A percentile compares a stretch with the other conserved stretches of the same genome.
phyloP scores from a whole-genome alignment of 1,140 invertebrate species.

The Pteromalus puparum region DNA sequence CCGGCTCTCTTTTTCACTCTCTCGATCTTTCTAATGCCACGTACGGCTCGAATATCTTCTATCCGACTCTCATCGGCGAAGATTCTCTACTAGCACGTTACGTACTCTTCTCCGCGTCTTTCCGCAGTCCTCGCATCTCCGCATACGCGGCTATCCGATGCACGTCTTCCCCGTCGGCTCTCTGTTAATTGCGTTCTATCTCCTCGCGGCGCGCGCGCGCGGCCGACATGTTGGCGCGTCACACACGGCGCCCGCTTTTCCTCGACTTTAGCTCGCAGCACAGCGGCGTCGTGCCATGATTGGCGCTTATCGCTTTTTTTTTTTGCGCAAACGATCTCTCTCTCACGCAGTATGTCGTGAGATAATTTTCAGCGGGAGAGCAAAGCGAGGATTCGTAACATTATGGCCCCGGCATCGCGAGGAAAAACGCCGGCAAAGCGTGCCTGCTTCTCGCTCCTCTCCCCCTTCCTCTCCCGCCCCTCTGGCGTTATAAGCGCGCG shows the following conservation, averaged over 20 bases:
- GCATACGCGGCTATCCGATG: neutral
- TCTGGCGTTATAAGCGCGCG: neutral
- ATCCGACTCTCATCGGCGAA: neutral
- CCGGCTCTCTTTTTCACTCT: neutral
- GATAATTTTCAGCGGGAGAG: no score
- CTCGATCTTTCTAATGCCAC: neutral
- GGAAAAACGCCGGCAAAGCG: neutral
- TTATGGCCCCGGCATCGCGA: neutral
- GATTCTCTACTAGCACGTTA: neutral
- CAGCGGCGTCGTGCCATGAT: neutral
- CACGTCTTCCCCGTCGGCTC: neutral
- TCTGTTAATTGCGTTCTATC: neutral
- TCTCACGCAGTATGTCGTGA: neutral
- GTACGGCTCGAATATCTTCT: neutral
- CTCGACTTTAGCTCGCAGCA: neutral
- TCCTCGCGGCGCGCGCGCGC: neutral
- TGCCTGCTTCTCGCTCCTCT: neutral
- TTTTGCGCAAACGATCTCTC: neutral
- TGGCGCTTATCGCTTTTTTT: neutral
- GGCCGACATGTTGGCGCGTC: slow-evolving; percentile 1
- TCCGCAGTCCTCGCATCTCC: neutral
- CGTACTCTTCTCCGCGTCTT: neutral
- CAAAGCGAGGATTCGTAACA: neutral
- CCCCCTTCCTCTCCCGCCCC: neutral
- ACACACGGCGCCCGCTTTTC: neutral